A percentile compares a stretch with the other conserved stretches of the same genome.
Evolutionary conservation across 2,888 invertebrate genomes (phyloP).

Genomic region (Ectropis crepuscularia): DNA sequence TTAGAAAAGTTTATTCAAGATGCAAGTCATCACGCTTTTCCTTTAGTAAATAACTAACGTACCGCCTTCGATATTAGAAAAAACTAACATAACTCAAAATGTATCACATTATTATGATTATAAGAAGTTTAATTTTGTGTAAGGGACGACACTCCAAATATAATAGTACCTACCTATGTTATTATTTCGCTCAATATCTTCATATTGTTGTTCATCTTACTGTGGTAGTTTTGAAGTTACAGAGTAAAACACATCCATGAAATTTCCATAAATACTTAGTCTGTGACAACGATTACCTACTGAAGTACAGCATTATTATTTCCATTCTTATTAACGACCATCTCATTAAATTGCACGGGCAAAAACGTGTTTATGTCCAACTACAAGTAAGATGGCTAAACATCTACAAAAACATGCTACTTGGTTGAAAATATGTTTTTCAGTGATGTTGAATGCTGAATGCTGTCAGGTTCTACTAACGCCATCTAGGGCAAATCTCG

Average conservation of each 20-base stretch:
- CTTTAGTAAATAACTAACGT: background rate
- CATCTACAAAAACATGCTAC: too few species aligned
- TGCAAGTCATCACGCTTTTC: too few species aligned
- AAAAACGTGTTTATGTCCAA: constrained; percentile 1
- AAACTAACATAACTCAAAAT: background rate
- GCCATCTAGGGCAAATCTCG: background rate
- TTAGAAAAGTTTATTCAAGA: too few species aligned
- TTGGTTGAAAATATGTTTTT: background rate
- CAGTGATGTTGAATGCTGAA: background rate
- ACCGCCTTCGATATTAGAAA: background rate
- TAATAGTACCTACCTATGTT: background rate
- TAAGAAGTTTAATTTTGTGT: background rate
- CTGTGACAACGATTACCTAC: background rate
- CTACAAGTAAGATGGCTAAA: background rate
- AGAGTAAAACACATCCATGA: background rate
- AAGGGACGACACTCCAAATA: background rate
- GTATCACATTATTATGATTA: background rate
- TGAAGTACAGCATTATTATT: constrained; percentile 5
- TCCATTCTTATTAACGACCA: constrained; percentile 4
- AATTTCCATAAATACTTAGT: background rate
- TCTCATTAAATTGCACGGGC: constrained; percentile 1
- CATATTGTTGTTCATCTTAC: too few species aligned
- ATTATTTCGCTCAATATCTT: too few species aligned
- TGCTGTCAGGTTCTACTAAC: background rate
- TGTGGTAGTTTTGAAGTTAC: background rate